These are phyloP conservation scores for Hyposoter didymator DNA, from an alignment of 2,888 invertebrate species.

Conservation along the genomic window DNA sequence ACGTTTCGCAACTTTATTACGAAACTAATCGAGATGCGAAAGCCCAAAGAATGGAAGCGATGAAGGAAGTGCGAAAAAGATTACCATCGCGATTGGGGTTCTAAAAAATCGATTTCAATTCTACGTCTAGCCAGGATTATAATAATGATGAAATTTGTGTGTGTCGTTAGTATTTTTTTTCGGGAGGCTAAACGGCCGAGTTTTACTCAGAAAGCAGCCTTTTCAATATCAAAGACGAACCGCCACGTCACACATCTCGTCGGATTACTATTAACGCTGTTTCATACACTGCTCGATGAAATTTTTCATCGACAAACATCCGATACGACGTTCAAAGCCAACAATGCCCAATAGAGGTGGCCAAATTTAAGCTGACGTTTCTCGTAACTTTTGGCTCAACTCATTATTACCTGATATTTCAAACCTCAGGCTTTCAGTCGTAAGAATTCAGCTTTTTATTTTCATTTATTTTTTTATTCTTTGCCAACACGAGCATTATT, in stretches of 20 bases:
- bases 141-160: conserved; percentile 35
- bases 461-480: conserved; percentile 2
- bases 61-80: conserved; percentile 18
- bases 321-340: conserved; percentile 8
- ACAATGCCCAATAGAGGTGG: conserved; percentile 37
- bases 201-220: conserved; percentile 44
- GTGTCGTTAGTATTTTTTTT: conserved; percentile 25
- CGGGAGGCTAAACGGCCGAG: conserved; percentile 45
- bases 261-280: conserved; percentile 71
- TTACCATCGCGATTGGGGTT: background rate
- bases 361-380: conserved; percentile 62
- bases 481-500: conserved; percentile 6
- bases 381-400: conserved; percentile 63
- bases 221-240: conserved; percentile 53
- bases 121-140: conserved; percentile 64
- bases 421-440: conserved; percentile 56
- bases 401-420: conserved; percentile 68
- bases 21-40: conserved; percentile 47
- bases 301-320: conserved; percentile 63
- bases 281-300: conserved; percentile 54
- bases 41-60: conserved; percentile 47
- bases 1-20: conserved; percentile 63
- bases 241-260: conserved; percentile 62
- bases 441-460: conserved; percentile 7
- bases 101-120: conserved; percentile 58